Conservation (phyloP, 2,888 invertebrate genomes). For the Gortyna flavago region DNA sequence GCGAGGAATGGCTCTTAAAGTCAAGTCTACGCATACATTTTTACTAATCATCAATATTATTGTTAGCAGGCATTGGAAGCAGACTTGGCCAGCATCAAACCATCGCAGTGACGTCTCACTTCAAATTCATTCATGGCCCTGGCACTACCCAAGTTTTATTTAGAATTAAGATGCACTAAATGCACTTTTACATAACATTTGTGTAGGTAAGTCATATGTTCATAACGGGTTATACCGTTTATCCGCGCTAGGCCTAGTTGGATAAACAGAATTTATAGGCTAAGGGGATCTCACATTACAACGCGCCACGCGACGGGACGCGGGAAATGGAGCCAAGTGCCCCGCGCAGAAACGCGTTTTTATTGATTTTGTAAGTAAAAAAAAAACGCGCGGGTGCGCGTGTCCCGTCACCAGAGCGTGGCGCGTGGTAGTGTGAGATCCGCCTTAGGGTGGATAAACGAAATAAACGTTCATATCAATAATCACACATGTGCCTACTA, state of each 20-base stretch:
- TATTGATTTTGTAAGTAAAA: too few species aligned
- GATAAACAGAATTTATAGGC: too few species aligned
- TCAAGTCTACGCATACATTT: background rate
- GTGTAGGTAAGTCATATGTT: conserved; percentile 2
- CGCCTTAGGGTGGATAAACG: background rate
- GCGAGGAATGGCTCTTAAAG: background rate
- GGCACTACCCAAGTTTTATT: conserved; percentile 21
- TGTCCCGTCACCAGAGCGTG: background rate
- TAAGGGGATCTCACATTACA: background rate
- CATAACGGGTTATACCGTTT: background rate
- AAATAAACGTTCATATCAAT: background rate
- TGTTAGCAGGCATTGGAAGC: conserved; percentile 69
- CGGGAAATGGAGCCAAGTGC: too few species aligned
- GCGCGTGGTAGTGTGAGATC: background rate
- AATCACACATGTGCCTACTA: background rate
- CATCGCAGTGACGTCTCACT: conserved; percentile 37
- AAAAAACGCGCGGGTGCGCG: too few species aligned
- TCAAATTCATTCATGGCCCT: conserved; percentile 31
- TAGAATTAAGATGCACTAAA: conserved; percentile 26
- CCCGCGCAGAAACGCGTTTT: too few species aligned
- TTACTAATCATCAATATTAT: conserved; percentile 36
- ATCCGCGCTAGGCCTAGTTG: background rate
- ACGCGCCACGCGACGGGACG: background rate
- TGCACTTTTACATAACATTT: conserved; percentile 30
- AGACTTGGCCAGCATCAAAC: conserved; percentile 65